Evolutionary conservation across 1,140 invertebrate species (phyloP).

Genomic region (Rhopalosiphum maidis): DNA sequence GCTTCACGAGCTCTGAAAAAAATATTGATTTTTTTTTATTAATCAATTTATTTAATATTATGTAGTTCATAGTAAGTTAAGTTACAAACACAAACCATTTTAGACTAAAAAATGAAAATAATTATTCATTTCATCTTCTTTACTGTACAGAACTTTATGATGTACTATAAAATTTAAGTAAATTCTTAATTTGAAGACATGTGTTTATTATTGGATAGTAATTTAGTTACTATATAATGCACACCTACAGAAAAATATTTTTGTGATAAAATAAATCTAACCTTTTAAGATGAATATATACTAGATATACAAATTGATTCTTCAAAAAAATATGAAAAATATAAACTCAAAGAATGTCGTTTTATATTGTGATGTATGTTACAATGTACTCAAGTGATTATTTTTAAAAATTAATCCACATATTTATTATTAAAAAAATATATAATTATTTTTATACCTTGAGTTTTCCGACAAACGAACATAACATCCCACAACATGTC

Average conservation of each 20-base stretch:
- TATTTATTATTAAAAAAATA: neutral
- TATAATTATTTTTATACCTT: conserved; percentile 65
- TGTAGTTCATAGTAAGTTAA: neutral
- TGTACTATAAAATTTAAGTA: neutral
- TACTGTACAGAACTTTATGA: neutral
- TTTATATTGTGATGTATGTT: neutral
- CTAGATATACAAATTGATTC: neutral
- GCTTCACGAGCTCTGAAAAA: conserved; percentile 86
- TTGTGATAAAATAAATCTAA: neutral
- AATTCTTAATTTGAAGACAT: neutral
- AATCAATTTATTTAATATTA: neutral
- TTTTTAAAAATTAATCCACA: neutral
- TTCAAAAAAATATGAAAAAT: neutral
- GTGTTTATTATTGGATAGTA: neutral
- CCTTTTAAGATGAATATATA: neutral
- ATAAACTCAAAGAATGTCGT: neutral
- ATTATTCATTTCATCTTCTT: neutral
- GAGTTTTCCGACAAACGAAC: conserved; percentile 96
- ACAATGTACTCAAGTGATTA: neutral
- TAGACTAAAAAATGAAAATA: neutral
- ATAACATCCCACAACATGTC: conserved; percentile 98
- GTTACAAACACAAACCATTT: neutral
- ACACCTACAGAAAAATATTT: neutral
- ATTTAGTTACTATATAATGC: neutral
- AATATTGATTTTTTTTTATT: neutral